Base-by-base conservation (phyloP, 2,113 vertebrate genomes). In the Andinoacara biseriatus region DNA sequence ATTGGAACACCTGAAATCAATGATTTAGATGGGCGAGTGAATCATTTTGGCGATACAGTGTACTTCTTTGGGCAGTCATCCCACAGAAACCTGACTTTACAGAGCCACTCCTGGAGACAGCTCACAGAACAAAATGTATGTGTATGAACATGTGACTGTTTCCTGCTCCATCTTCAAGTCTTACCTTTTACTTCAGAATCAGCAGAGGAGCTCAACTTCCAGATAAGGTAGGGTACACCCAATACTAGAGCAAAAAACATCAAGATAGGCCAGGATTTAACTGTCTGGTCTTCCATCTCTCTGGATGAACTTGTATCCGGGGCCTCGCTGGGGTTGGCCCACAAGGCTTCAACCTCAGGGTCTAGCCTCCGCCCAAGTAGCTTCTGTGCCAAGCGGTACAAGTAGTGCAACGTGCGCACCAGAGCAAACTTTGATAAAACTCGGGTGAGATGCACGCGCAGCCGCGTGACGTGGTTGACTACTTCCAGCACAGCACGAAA, bases 211-310 rank as follows among this genome's bases (percentile, higher is more conserved):
- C 95, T 94, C 67, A 99, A 96, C 84, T 97, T 99, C 98, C 98
- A 99, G 85, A 99, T 99, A 65, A 99, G 96, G 87, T 99, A 99
- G 8, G 98, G 98, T 58, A 98, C 98, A 5, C 98, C 98, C 63
- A 99, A 83, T 43, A 99, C 95, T 5, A 99, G 98, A n/a, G 98
- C 97, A 77, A 99, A 97, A 87, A 99, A 99, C 76, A 99, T 84
- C 87, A 99, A 95, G 91, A 99, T 99, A 7, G 98, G 98, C 98
- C 98, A 99, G 20, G 98, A 99, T 91, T 99, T 99, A 7, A 97
- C 96, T 3, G 96, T 77, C 35, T 94, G 95, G 74, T 97, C 96
- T 5, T 97, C 96, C 0, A 92, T 38, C 1, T 69, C 83, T 52
- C 87, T 77, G 40, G 90, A 74, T 2, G 78, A n/a, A 20, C 33